Conservation (phyloP, 2,113 vertebrate species). For the Epinephelus cyanopodus region DNA sequence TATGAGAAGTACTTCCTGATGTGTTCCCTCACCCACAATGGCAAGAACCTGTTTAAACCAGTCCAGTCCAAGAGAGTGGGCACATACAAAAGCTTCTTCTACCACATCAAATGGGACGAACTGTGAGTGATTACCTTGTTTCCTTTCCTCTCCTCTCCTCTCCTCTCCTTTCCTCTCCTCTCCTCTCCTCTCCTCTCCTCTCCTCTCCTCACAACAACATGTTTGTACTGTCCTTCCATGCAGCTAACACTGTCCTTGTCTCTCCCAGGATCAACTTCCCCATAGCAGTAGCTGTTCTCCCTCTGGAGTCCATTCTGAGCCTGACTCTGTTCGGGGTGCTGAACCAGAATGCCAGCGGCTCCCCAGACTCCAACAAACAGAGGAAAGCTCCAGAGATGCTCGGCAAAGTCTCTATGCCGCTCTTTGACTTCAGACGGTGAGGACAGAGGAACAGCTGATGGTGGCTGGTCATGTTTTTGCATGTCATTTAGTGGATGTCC, state of each 20-base stretch:
- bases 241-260: slow-evolving; percentile 6
- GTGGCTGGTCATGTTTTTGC: neutral
- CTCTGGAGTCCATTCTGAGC: slow-evolving; percentile 92
- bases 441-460: neutral
- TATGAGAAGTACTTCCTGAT: slow-evolving; percentile 97
- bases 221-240: neutral
- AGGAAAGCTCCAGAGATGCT: slow-evolving; percentile 93
- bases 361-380: slow-evolving; percentile 96
- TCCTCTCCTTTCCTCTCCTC: neutral
- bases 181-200: neutral
- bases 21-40: slow-evolving; percentile 95
- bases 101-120: slow-evolving; percentile 98
- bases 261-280: slow-evolving; percentile 93
- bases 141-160: neutral
- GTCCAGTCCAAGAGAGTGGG: slow-evolving; percentile 97
- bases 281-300: slow-evolving; percentile 94
- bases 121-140: slow-evolving; percentile 87
- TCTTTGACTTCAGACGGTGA: slow-evolving; percentile 96
- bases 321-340: slow-evolving; percentile 93
- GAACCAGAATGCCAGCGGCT: slow-evolving; percentile 91
- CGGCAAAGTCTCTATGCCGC: slow-evolving; percentile 92
- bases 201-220: slow-evolving; percentile 1
- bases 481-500: neutral
- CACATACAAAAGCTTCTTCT: slow-evolving; percentile 97
- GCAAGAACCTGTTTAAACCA: slow-evolving; percentile 96